Evolutionary conservation across 1,140 invertebrate species (phyloP).

Genomic region (Drosophila busckii): DNA sequence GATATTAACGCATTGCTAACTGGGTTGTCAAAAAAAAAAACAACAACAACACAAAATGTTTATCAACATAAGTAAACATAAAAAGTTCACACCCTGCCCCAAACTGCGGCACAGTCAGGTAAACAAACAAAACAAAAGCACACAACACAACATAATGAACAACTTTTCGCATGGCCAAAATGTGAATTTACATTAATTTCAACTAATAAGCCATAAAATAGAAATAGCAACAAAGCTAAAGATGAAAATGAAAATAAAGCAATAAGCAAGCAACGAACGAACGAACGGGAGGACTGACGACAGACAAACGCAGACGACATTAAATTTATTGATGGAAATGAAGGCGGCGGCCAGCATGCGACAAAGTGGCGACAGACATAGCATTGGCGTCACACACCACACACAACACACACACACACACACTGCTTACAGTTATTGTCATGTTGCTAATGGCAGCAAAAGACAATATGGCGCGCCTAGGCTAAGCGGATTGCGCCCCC

Average conservation of each 20-base stretch:
- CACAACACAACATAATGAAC: constrained; percentile 7
- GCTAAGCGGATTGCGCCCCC: too few species aligned
- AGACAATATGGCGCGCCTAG: constrained; percentile 50
- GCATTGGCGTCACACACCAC: constrained; percentile 27
- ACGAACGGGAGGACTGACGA: background rate
- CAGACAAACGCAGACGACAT: constrained; percentile 49
- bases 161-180: constrained; percentile 48
- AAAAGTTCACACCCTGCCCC: constrained; percentile 49
- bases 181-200: constrained; percentile 56
- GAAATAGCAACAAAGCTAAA: constrained; percentile 26
- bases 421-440: constrained; percentile 11
- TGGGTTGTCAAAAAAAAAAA: too few species aligned
- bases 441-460: constrained; percentile 39
- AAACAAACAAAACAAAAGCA: constrained; percentile 22
- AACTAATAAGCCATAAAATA: constrained; percentile 64
- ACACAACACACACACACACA: constrained; percentile 1
- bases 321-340: constrained; percentile 73
- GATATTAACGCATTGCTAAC: constrained; percentile 39
- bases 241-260: background rate
- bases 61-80: too few species aligned
- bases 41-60: too few species aligned
- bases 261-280: constrained; percentile 5
- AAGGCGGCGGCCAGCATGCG: constrained; percentile 40
- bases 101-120: constrained; percentile 8
- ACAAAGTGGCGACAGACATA: constrained; percentile 43